phyloP scores from a whole-genome alignment of 2,113 vertebrate species.

The Phoenicopterus ruber region DNA sequence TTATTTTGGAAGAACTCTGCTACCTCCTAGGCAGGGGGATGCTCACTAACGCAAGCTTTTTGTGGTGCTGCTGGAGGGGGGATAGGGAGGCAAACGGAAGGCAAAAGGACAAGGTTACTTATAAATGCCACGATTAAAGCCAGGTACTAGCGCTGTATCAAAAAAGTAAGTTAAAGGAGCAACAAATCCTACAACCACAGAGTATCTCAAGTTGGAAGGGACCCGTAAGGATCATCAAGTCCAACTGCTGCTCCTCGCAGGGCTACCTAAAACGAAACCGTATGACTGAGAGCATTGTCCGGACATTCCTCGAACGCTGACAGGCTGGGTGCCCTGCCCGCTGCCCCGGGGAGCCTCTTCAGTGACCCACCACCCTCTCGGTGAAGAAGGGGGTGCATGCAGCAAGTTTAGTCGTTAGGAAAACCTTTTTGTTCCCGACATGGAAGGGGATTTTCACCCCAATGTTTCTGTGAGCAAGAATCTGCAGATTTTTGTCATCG shows the following conservation, averaged over 20 bases:
- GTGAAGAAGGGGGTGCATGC: background rate
- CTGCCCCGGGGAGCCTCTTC: background rate
- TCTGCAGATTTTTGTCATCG: background rate
- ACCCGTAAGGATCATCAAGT: background rate
- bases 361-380: background rate
- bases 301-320: background rate
- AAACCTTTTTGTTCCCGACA: background rate
- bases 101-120: background rate
- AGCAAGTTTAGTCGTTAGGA: too few species aligned
- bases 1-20: background rate
- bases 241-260: background rate
- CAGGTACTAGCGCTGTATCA: background rate
- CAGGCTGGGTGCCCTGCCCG: background rate
- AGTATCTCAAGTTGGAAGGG: background rate
- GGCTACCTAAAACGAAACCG: background rate
- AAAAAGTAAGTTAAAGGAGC: background rate
- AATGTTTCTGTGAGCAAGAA: background rate
- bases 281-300: accelerated
- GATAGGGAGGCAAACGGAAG: background rate
- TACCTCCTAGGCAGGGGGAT: background rate
- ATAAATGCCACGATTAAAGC: background rate
- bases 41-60: too few species aligned
- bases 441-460: background rate
- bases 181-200: too few species aligned
- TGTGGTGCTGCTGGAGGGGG: background rate